Evolutionary conservation across 2,797 vertebrate species (phyloP), one percentile per base, ranked within the genome.

Genomic region (Melanotaenia boesemani): DNA sequence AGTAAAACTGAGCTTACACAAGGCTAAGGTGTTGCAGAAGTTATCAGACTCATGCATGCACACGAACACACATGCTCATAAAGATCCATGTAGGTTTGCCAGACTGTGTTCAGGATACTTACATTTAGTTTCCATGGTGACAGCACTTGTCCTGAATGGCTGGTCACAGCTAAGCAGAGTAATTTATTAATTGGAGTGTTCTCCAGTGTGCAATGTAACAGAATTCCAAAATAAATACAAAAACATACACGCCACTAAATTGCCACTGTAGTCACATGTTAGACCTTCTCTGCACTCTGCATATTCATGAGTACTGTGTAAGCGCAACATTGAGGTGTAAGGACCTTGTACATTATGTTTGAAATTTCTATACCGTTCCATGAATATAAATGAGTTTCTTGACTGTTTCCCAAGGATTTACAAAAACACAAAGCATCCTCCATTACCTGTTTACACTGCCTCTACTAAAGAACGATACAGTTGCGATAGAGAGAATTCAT

Each of bases 121-220:
- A 82, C 36, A 73, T 82, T 84, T 89, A 85, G 92, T 95, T 94
- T 91, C 92, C 90, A 94, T 92, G 87, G 93, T 79, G 83, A 95
- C 81, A 64, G 81, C 77, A 85, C 77, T 82, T 81, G 74, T 82
- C 73, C 72, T 84, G 60, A 81, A 86, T 76, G 37, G 62, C 72
- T 84, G 66, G 71, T 77, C 80, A 88, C 63, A 72, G 79, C 80
- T 82, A 81, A 66, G 72, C 72, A 85, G 69, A 4, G 54, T 34
- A 7, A 66, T 80, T 79, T 87, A 54, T 80, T 91, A 88, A 90
- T 86, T 85, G 67, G 84, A 86, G 76, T 61, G 48, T 41, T 75
- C 66, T 85, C 28, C 28, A 30, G 28, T 30, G 28, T 30, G 28
- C 78, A 81, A 85, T 87, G 76, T 72, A 71, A 85, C 16, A 18